Base-by-base conservation (phyloP, 2,888 invertebrate genomes). In the Neelides folsomi region DNA sequence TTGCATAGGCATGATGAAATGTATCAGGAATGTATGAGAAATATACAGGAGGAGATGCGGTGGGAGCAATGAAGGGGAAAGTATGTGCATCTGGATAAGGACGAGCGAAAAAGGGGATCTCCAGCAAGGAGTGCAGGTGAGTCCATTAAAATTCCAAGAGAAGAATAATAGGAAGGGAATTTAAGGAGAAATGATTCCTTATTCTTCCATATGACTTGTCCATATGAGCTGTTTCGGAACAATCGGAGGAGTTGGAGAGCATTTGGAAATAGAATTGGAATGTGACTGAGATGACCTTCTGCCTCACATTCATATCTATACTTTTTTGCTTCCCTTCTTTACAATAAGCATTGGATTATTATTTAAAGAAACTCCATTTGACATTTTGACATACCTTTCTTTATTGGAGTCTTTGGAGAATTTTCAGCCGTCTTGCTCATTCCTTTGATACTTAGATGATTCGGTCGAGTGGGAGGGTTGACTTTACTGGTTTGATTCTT, bases 331-430 rank as follows among this genome's bases (percentile, higher is more conserved):
- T 6, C 15, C 9, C 39, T 15, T 6, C 4, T 6, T 9, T 45
- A 20, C 45, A 45, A 36, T n/a, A 16, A 16, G 15, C n/a, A 40
- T 40, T 15, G 12, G 7, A n/a, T 16, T 35, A 35, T 47, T 16
- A 47, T 35, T 47, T 47, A 36, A 34, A 27, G 16, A 35, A 37
- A 34, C 18, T 37, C 36, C n/a, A n/a, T 13, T 13, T 12, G 12
- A 12, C 19, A 35, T 19, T 50, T 39, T 16, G 36, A 15, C 41
- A 35, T 60, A 64, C 64, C 64, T 64, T 59, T 62, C 44, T 60
- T 64, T 36, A 64, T 58, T 9, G 64, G 64, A 47, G 64, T 57
- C 49, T 62, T 62, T 34, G 59, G 60, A 58, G 56, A 58, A 49
- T 51, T 49, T 46, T 45, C 57, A 5, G 41, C 50, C 15, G 51